Evolutionary conservation across 2,797 vertebrate genomes (phyloP), one percentile per base, ranked within the genome.

Genomic region (Sebastes minor): DNA sequence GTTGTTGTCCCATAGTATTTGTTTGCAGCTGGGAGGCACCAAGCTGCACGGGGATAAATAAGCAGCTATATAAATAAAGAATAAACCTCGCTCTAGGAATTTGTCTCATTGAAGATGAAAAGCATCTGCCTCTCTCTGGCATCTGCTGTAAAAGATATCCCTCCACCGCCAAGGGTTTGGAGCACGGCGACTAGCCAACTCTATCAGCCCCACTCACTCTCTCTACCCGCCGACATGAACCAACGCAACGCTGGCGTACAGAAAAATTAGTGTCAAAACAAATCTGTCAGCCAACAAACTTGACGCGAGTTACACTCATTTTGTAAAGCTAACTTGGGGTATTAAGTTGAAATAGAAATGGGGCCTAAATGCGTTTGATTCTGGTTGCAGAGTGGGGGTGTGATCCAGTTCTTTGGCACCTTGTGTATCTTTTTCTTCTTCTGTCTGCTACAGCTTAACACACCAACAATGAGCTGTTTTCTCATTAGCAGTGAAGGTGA

Each of bases 101-200:
- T 91, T 89, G 90, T 93, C 87, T 93, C 90, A 93, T 92, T 93
- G 92, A 93, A 94, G 91, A 94, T 95, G 93, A 94, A 94, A 94
- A 94, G 91, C 94, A 94, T 95, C 92, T 94, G 93, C 90, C 88
- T 92, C 87, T 92, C 85, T 76, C 89, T 92, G 94, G 92, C 91
- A 89, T 94, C 92, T 93, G 92, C 88, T 92, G 92, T 70, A 86
- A 94, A 91, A 95, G 93, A 95, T 94, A 94, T 94, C 90, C 88
- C 88, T 88, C 78, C 89, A 88, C 82, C 49, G 86, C 91, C 89
- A 91, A 92, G 89, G 92, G 91, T 93, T 94, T 82, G 90, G 80
- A 91, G 84, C 86, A 81, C 84, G 84, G 89, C 80, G 64, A 88
- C 70, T 88, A 82, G 90, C 93, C 93, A 94, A 88, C 89, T 93